Conservation (phyloP, 2,113 vertebrate genomes). For the Actinemys pallida region DNA sequence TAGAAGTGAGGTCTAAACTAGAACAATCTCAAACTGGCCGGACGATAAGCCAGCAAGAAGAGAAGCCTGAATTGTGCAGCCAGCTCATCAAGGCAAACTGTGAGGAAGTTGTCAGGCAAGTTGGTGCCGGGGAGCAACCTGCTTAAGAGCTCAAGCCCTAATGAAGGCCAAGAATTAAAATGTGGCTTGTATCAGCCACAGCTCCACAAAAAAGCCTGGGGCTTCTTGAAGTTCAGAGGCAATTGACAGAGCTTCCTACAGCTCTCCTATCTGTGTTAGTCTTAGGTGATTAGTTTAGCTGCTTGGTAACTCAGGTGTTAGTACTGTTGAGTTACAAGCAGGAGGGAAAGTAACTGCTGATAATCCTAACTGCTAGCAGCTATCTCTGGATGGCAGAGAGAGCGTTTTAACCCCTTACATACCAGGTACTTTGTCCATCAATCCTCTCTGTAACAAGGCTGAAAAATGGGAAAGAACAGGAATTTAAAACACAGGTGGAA, state of each 20-base stretch:
- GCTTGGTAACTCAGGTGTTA: not conserved
- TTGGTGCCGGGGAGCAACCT: not conserved
- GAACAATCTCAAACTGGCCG: not conserved
- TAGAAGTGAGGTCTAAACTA: not conserved
- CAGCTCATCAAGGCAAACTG: rapidly evolving
- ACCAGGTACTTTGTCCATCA: not conserved
- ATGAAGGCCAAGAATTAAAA: not conserved
- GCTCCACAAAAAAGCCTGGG: not conserved
- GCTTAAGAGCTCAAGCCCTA: not conserved
- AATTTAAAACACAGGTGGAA: not conserved
- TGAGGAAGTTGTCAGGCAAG: not conserved
- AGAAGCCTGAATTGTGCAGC: not conserved
- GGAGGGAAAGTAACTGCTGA: not conserved
- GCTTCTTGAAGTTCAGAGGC: not conserved
- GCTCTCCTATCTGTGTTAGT: not conserved
- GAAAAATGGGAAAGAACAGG: not conserved
- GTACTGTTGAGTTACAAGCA: not conserved
- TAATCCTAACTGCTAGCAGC: not conserved
- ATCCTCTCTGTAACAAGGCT: not conserved
- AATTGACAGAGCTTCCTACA: not conserved
- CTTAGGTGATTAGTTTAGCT: not conserved
- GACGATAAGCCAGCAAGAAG: not conserved
- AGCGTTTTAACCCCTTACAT: rapidly evolving
- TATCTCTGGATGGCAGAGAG: not conserved
- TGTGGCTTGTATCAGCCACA: not conserved